Conservation (phyloP, 30 jellyfish, hydroid and myxozoan species). For the Aurelia sp. region DNA sequence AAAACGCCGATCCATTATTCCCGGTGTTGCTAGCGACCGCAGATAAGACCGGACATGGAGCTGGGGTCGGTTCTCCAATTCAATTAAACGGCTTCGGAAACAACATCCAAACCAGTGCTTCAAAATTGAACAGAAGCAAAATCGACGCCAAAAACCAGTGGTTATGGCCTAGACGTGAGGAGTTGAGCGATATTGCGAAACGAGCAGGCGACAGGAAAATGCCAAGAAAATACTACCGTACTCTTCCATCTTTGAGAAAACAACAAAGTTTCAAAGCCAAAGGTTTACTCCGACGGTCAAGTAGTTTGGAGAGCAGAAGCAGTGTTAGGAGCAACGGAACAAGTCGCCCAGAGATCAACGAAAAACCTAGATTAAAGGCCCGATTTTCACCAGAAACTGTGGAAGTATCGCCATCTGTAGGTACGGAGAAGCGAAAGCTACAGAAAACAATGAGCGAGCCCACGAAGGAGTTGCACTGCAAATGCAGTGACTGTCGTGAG, state of each 20-base stretch:
- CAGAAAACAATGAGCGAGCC: neutral
- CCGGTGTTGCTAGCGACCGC: conserved; percentile 39
- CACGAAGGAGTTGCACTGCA: neutral
- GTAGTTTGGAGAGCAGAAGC: conserved; percentile 49
- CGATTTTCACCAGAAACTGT: neutral
- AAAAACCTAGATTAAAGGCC: neutral
- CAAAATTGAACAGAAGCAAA: conserved; percentile 33
- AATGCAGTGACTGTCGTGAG: conserved; percentile 37
- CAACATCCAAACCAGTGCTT: conserved; percentile 47
- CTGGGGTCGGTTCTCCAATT: conserved; percentile 68
- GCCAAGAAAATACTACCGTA: conserved; percentile 5
- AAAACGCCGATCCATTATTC: conserved; percentile 25
- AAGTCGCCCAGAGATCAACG: neutral
- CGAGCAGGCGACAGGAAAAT: conserved; percentile 7
- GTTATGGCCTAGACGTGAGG: conserved; percentile 74
- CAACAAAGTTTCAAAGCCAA: conserved; percentile 29
- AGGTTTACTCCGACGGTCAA: conserved; percentile 25
- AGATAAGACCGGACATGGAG: conserved; percentile 46
- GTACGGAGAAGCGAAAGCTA: neutral
- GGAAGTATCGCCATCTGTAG: neutral
- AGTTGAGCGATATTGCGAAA: conserved; percentile 21
- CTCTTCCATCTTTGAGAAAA: conserved; percentile 44
- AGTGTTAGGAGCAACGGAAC: conserved; percentile 7
- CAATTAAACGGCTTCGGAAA: conserved; percentile 69
- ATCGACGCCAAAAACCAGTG: conserved; percentile 55